Percentiles rank a stretch among this genome's conserved stretches.
phyloP scores from a whole-genome alignment of 2,888 invertebrate species.

The Rosalia funebris region DNA sequence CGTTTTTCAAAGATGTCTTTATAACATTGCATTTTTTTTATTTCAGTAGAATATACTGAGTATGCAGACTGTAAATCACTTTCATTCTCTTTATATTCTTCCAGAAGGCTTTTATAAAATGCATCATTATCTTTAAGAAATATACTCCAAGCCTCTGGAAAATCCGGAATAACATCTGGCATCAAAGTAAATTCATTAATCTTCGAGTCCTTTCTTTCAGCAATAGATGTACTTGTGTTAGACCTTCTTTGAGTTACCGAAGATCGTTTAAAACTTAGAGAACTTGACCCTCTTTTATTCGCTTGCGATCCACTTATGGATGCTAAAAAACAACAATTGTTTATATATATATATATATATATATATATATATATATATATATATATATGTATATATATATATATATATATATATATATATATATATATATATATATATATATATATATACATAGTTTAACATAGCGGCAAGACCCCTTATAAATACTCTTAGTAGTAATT shows the following conservation, averaged over 20 bases:
- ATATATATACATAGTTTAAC: too few species aligned
- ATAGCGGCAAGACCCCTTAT: too few species aligned
- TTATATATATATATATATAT: neutral
- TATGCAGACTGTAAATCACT: conserved; percentile 33
- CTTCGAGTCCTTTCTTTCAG: conserved; percentile 30
- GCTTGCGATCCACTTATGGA: conserved; percentile 10
- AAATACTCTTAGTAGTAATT: too few species aligned
- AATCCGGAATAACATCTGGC: conserved; percentile 43
- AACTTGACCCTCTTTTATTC: conserved; percentile 7
- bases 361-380: too few species aligned
- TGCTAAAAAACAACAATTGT: conserved; percentile 8
- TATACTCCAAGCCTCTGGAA: conserved; percentile 40
- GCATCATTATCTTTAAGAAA: conserved; percentile 24
- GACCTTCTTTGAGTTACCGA: conserved; percentile 29
- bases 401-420: too few species aligned
- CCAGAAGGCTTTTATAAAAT: conserved; percentile 33
- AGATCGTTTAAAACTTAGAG: neutral
- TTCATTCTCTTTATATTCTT: conserved; percentile 43
- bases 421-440: too few species aligned
- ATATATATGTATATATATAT: too few species aligned
- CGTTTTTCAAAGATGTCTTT: conserved; percentile 38
- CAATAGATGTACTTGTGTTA: neutral
- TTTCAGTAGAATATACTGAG: conserved; percentile 34
- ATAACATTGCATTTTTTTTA: conserved; percentile 32
- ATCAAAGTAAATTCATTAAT: conserved; percentile 16